A percentile compares a stretch with the other conserved stretches of the same genome.
These are phyloP conservation scores for Steinernema khuongi DNA, from an alignment of 1,140 invertebrate species.

Conservation along the genomic window DNA sequence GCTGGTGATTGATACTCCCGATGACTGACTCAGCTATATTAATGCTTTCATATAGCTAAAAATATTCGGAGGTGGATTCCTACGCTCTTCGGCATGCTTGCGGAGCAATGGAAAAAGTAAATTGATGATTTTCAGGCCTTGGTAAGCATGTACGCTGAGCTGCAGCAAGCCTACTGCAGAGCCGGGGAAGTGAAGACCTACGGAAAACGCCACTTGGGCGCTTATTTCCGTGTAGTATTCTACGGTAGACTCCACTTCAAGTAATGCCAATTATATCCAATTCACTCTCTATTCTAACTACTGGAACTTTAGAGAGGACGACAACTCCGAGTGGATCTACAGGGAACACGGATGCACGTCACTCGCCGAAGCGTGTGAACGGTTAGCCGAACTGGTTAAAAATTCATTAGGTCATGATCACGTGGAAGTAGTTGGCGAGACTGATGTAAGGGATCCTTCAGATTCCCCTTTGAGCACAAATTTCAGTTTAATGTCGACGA, in stretches of 20 bases:
- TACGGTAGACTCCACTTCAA: constrained; percentile 67
- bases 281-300: neutral
- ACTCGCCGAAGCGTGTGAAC: constrained; percentile 83
- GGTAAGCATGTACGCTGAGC: constrained; percentile 62
- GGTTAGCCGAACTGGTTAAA: constrained; percentile 60
- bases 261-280: constrained; percentile 27
- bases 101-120: constrained; percentile 30
- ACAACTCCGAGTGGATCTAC: constrained; percentile 83
- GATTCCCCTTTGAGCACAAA: neutral
- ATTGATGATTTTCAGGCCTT: constrained; percentile 66
- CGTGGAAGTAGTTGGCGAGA: constrained; percentile 42
- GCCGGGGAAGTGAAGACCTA: constrained; percentile 76
- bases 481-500: constrained; percentile 70
- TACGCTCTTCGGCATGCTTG: no score
- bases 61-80: no score
- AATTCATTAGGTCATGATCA: constrained; percentile 43
- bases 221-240: constrained; percentile 80
- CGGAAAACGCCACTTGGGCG: constrained; percentile 77
- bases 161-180: constrained; percentile 73
- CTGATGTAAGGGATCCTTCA: constrained; percentile 27
- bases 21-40: no score
- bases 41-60: no score
- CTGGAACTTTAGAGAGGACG: constrained; percentile 72
- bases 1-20: no score
- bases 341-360: constrained; percentile 90